Percentiles rank a stretch among this genome's conserved stretches.
phyloP scores from a whole-genome alignment of 2,113 vertebrate genomes.

The Megaceryle torquata region DNA sequence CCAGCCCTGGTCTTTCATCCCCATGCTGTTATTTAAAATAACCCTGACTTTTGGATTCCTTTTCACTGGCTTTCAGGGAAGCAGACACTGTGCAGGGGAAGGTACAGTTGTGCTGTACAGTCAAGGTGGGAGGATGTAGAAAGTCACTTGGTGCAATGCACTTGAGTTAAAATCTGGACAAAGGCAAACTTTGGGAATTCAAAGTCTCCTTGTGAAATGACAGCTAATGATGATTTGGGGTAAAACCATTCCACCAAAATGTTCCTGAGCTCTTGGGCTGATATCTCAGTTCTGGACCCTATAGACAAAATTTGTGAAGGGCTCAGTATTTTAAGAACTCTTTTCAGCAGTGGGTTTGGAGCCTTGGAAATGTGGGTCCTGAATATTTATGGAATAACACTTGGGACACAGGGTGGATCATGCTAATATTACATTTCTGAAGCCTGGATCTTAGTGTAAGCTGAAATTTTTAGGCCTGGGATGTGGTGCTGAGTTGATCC shows the following conservation, averaged over 20 bases:
- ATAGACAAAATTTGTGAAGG: not conserved
- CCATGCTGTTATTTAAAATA: constrained; percentile 1
- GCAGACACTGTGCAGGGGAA: not conserved
- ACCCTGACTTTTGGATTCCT: constrained; percentile 21
- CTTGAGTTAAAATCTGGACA: not conserved
- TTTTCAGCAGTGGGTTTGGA: not conserved
- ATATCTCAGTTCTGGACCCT: not conserved
- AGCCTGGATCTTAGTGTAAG: not conserved
- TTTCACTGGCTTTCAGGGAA: not conserved
- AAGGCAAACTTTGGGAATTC: not conserved
- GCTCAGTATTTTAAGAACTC: not conserved
- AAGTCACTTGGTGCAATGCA: not conserved
- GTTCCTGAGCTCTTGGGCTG: not conserved
- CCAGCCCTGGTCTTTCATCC: constrained; percentile 41
- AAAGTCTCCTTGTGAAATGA: not conserved
- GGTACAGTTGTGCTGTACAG: not conserved
- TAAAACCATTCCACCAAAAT: not conserved
- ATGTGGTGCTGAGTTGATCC: not conserved
- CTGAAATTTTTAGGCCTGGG: not conserved
- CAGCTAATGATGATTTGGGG: not conserved
- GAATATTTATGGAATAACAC: not conserved
- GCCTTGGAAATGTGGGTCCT: not conserved
- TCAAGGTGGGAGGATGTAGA: not conserved
- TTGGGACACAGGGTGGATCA: too few relatives aligned
- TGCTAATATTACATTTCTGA: not conserved